Conservation (phyloP, 2,888 invertebrate genomes). For the Drosophila nr. fundita region DNA sequence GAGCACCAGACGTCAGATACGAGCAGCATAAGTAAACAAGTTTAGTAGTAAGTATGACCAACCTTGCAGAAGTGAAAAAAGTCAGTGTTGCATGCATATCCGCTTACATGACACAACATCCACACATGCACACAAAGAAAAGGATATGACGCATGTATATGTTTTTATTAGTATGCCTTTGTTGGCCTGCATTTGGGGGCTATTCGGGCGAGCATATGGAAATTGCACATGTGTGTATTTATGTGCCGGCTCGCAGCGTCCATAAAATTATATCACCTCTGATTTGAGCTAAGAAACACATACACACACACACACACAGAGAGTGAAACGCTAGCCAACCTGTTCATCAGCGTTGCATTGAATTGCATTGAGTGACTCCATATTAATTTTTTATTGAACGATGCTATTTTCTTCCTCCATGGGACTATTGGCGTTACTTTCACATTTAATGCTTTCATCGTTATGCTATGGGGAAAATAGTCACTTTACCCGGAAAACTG, state of each 20-base stretch:
- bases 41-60: conserved; percentile 77
- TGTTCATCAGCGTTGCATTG: conserved; percentile 43
- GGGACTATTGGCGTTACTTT: conserved; percentile 10
- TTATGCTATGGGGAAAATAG: not conserved
- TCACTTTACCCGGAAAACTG: not conserved
- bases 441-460: not conserved
- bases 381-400: conserved; percentile 80
- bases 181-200: conserved; percentile 52
- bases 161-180: conserved; percentile 76
- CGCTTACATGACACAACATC: conserved; percentile 70
- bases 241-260: conserved; percentile 57
- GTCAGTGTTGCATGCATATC: conserved; percentile 80
- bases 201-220: conserved; percentile 15
- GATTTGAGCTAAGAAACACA: conserved; percentile 62
- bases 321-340: not conserved
- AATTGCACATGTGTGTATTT: conserved; percentile 6
- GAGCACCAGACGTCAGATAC: conserved; percentile 23
- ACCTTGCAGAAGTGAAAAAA: conserved; percentile 43
- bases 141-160: conserved; percentile 51
- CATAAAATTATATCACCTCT: conserved; percentile 76
- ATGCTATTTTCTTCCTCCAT: conserved; percentile 24
- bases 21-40: conserved; percentile 74
- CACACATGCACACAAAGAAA: conserved; percentile 18
- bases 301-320: conserved; percentile 5
- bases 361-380: conserved; percentile 33